Evolutionary conservation across 2,888 invertebrate genomes (phyloP).

Genomic region (Leptopilina drosophilae): DNA sequence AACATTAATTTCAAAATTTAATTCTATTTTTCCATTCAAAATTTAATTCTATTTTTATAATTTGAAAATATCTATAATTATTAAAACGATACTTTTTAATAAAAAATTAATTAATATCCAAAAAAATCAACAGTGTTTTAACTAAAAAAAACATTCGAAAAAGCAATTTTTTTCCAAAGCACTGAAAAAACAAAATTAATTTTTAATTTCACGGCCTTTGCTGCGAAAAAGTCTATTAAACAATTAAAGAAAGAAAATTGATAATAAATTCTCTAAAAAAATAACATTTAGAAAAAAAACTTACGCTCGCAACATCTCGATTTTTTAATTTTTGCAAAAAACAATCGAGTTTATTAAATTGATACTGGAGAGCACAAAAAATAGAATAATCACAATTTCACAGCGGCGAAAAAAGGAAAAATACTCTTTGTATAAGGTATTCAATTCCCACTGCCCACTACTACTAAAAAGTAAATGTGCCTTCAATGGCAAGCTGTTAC

Average conservation of each 20-base stretch:
- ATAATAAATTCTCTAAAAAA: neutral
- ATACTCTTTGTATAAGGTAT: neutral
- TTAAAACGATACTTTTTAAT: no score
- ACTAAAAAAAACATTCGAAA: no score
- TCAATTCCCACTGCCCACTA: neutral
- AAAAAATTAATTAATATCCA: no score
- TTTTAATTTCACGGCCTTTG: no score
- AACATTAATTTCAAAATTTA: no score
- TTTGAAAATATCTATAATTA: no score
- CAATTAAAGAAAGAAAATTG: neutral
- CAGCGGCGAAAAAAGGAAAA: neutral
- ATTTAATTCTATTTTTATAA: no score
- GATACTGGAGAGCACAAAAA: neutral
- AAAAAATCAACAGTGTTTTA: no score
- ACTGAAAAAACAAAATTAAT: no score
- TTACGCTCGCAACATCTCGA: slow-evolving; percentile 35
- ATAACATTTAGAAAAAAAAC: neutral
- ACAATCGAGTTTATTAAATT: neutral
- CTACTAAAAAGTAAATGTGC: slow-evolving; percentile 4
- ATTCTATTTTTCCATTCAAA: no score
- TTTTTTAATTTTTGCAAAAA: neutral
- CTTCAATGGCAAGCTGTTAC: slow-evolving; percentile 19
- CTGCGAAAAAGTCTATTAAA: neutral
- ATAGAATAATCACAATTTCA: slow-evolving; percentile 5
- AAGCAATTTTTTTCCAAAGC: no score